phyloP scores from a whole-genome alignment of 2,113 vertebrate genomes.

The Brienomyrus longianalis region DNA sequence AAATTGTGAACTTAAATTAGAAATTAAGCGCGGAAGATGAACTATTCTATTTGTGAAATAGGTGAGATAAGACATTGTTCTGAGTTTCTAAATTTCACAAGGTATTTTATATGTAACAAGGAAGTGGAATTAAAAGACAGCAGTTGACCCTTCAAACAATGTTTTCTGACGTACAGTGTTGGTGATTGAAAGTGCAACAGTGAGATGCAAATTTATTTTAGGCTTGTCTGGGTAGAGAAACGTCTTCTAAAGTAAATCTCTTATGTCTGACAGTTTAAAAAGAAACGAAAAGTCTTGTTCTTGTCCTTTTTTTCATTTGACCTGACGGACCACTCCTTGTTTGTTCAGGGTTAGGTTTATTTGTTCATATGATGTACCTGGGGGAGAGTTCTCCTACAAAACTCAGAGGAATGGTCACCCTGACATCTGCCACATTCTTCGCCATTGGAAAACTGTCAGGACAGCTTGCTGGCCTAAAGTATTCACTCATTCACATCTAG shows the following conservation, averaged over 20 bases:
- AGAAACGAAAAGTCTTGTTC: not conserved
- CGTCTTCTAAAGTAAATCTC: not conserved
- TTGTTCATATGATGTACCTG: constrained; percentile 51
- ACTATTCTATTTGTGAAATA: not conserved
- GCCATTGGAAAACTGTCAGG: constrained; percentile 57
- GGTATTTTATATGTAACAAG: not conserved
- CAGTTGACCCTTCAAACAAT: not conserved
- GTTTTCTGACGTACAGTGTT: not conserved
- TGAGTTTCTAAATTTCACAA: not conserved
- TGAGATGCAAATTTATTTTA: not conserved
- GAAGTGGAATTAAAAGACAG: not conserved
- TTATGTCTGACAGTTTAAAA: not conserved
- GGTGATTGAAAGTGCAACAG: not conserved
- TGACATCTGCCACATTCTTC: constrained; percentile 40
- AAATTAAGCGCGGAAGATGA: not conserved
- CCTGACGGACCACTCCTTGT: not conserved
- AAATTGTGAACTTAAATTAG: not conserved
- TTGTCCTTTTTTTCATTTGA: not conserved
- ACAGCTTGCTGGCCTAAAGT: constrained; percentile 58
- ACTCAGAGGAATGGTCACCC: constrained; percentile 51
- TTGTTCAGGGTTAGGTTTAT: constrained; percentile 42
- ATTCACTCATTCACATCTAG: not conserved
- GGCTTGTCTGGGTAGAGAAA: not conserved
- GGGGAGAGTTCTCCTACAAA: constrained; percentile 55
- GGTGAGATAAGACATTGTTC: not conserved